Conservation (phyloP, 2,113 vertebrate genomes). For the Uropsilus gracilis region DNA sequence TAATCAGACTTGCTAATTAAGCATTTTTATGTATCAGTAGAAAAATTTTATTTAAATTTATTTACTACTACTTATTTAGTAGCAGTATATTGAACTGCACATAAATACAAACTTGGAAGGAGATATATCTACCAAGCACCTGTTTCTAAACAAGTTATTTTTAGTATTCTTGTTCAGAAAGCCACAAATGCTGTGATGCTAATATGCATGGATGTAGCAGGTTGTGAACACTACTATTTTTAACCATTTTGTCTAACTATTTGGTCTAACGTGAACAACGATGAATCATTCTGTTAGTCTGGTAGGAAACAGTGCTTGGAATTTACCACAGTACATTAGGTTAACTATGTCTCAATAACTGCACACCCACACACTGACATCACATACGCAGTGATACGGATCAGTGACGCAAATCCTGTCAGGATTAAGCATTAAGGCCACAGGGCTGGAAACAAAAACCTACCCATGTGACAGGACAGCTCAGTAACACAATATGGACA, state of each 20-base stretch:
- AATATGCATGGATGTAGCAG: conserved; percentile 72
- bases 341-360: conserved; percentile 83
- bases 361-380: conserved; percentile 88
- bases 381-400: conserved; percentile 83
- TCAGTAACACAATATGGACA: conserved; percentile 46
- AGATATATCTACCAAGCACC: background rate
- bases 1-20: conserved; percentile 38
- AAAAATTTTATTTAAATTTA: too few species aligned
- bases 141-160: conserved; percentile 68
- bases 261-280: conserved; percentile 83
- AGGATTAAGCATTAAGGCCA: conserved; percentile 84
- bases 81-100: conserved; percentile 43
- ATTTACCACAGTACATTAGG: conserved; percentile 87
- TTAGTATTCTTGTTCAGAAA: conserved; percentile 26
- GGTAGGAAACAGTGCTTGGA: conserved; percentile 80
- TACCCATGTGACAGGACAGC: conserved; percentile 75
- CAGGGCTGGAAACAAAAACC: conserved; percentile 69
- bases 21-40: background rate
- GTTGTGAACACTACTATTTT: conserved; percentile 82
- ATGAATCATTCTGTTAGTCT: conserved; percentile 83
- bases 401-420: conserved; percentile 84
- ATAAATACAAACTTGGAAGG: conserved; percentile 25
- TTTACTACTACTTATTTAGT: too few species aligned
- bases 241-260: too few species aligned
- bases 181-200: conserved; percentile 73